Base-by-base conservation (phyloP, 2,888 invertebrate genomes). In the Amiota mariae region DNA sequence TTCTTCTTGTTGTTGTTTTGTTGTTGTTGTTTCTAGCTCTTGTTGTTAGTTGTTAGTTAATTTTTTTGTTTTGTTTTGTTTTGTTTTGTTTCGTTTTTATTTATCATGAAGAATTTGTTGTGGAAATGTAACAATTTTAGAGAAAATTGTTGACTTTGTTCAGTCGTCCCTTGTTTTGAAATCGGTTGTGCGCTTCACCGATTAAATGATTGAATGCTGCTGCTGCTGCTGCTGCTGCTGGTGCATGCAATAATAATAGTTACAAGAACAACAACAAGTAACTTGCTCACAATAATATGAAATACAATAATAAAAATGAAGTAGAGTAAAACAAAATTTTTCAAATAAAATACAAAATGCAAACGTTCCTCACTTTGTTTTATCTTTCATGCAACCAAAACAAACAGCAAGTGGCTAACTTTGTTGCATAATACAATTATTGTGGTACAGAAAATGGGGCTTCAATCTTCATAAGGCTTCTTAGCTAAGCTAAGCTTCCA, bases 1-100 rank as follows among this genome's bases (percentile, higher is more conserved):
- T 36, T 13, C 63, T 61, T 24, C 3, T 24, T 24, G 24, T 24
- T 24, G 24, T 24, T 24, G 1, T 24, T 1, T 24, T 24, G 24
- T 68, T 61, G 61, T 68, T 78, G 75, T 76, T 74, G 79, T 83
- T 80, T 85, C 85, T 83, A 76, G 75, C 73, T 75, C 70, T 72
- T 67, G 72, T 63, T 68, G 59, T 36, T 36, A 36, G 36, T 36
- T 36, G 36, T 36, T 36, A 36, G 36, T 36, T 36, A 36, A 36
- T 36, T 36, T 36, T 54, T 63, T 63, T 24, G 24, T 24, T 24
- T 24, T 24, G 1, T 2, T 24, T 2, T 36, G n/a, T 54, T 63
- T 63, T 24, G 24, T 24, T 24, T 24, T 24, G 1, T 2, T 24
- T 2, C 6, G n/a, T 36, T 36, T 36, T 36, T 36, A 36, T 36